phyloP scores from a whole-genome alignment of 1,140 invertebrate genomes.

The Tenebrio molitor region DNA sequence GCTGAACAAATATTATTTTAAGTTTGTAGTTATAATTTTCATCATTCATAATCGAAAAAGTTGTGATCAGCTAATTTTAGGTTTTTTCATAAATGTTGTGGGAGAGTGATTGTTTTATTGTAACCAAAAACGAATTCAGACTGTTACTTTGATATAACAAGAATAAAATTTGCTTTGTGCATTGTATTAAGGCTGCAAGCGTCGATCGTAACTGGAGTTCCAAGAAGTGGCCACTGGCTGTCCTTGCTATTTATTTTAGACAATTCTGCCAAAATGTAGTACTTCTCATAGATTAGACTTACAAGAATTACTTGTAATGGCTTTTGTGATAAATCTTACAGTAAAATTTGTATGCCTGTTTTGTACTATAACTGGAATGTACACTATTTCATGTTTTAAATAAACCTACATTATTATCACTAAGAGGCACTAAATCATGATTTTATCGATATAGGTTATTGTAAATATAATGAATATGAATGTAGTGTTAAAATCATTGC shows the following conservation, averaged over 20 bases:
- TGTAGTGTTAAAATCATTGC: slow-evolving; percentile 30
- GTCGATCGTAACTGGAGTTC: slow-evolving; percentile 12
- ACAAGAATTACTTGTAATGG: slow-evolving; percentile 49
- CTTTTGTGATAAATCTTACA: slow-evolving; percentile 57
- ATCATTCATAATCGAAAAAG: neutral
- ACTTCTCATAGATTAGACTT: slow-evolving; percentile 53
- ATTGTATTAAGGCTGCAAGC: slow-evolving; percentile 38
- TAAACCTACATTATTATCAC: neutral
- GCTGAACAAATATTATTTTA: neutral
- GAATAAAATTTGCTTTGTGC: slow-evolving; percentile 11
- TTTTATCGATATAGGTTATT: slow-evolving; percentile 13
- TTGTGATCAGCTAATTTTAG: slow-evolving; percentile 9
- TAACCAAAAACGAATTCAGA: slow-evolving; percentile 26
- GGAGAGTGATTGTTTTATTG: slow-evolving; percentile 12
- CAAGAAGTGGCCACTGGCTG: slow-evolving; percentile 21
- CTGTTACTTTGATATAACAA: neutral
- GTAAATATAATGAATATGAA: slow-evolving; percentile 28
- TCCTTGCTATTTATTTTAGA: slow-evolving; percentile 44
- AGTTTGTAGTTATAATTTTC: neutral
- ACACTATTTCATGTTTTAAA: slow-evolving; percentile 30
- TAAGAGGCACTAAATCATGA: slow-evolving; percentile 32
- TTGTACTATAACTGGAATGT: slow-evolving; percentile 34
- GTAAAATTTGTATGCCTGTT: slow-evolving; percentile 40
- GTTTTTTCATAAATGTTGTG: slow-evolving; percentile 6
- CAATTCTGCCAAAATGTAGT: slow-evolving; percentile 45